A percentile compares a stretch with the other conserved stretches of the same genome.
phyloP scores from a whole-genome alignment of 92 coral and sea anemone species.

The Umimayanthus kanabou region DNA sequence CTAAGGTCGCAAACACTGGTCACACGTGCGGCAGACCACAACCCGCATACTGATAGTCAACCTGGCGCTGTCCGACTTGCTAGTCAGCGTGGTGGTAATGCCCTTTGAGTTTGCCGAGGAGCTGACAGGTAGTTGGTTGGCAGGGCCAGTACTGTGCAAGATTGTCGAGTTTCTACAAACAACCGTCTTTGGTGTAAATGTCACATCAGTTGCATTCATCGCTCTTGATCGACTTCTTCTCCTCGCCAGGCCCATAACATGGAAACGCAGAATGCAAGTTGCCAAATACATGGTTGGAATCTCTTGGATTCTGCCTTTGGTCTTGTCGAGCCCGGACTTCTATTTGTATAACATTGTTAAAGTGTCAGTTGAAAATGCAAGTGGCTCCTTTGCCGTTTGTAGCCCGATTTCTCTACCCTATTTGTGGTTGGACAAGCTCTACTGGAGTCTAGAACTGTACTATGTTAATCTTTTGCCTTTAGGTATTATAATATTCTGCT shows the following conservation, averaged over 20 bases:
- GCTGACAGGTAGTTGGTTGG: neutral
- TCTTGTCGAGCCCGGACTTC: constrained; percentile 55
- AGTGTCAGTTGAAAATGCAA: neutral
- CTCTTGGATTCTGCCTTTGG: constrained; percentile 61
- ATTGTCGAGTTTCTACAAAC: constrained; percentile 16
- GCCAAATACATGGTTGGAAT: constrained; percentile 33
- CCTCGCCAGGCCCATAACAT: constrained; percentile 21
- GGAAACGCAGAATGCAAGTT: constrained; percentile 13
- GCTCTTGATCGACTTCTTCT: constrained; percentile 35
- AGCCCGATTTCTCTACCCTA: constrained; percentile 53
- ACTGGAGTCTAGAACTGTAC: constrained; percentile 62
- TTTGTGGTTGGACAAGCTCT: constrained; percentile 62
- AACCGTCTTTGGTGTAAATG: constrained; percentile 31
- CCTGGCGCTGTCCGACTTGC: constrained; percentile 28
- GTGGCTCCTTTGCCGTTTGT: constrained; percentile 32
- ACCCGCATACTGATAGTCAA: constrained; percentile 22
- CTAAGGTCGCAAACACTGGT: constrained; percentile 27
- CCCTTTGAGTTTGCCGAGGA: constrained; percentile 31
- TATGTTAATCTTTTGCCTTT: constrained; percentile 55
- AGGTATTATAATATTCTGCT: constrained; percentile 69
- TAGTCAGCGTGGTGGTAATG: constrained; percentile 21
- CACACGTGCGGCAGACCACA: constrained; percentile 28
- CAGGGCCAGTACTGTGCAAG: constrained; percentile 16
- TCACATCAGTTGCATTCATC: constrained; percentile 22
- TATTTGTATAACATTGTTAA: constrained; percentile 44